Evolutionary conservation across 2,888 invertebrate genomes (phyloP).

Genomic region (Pseudanteris insignis): DNA sequence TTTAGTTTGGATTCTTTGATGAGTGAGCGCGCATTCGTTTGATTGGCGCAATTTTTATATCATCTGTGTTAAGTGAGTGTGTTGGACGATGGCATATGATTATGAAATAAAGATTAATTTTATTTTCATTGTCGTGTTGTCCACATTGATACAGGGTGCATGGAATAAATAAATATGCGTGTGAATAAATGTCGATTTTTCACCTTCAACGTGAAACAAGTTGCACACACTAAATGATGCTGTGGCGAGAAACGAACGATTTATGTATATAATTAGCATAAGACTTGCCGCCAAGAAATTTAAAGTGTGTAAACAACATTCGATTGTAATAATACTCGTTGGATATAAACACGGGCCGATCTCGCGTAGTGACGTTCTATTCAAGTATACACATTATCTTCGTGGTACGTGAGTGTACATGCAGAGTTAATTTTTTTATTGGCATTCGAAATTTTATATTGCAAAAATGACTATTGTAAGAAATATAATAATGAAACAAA

Average conservation of each 20-base stretch:
- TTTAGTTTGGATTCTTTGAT: no score
- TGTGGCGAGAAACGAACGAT: constrained; percentile 46
- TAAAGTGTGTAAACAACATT: constrained; percentile 44
- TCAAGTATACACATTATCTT: constrained; percentile 23
- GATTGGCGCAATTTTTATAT: constrained; percentile 23
- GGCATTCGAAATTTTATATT: constrained; percentile 19
- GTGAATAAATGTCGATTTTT: constrained; percentile 44
- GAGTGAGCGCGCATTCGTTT: constrained; percentile 11
- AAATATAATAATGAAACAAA: not conserved
- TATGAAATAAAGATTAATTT: no score
- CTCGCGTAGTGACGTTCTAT: constrained; percentile 35
- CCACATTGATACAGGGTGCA: constrained; percentile 41
- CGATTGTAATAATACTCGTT: constrained; percentile 44
- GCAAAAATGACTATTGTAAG: constrained; percentile 4
- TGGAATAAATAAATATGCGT: constrained; percentile 32
- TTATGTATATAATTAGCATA: constrained; percentile 51
- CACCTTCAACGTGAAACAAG: constrained; percentile 37
- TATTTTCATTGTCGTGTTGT: no score
- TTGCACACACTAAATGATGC: constrained; percentile 44
- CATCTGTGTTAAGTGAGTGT: constrained; percentile 41
- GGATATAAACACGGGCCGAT: constrained; percentile 43
- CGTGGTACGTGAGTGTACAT: constrained; percentile 14
- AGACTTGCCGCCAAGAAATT: constrained; percentile 50
- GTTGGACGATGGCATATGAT: constrained; percentile 27
- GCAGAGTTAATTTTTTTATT: constrained; percentile 27